Conservation (phyloP, 2,113 vertebrate species). For the Tamias sibiricus region DNA sequence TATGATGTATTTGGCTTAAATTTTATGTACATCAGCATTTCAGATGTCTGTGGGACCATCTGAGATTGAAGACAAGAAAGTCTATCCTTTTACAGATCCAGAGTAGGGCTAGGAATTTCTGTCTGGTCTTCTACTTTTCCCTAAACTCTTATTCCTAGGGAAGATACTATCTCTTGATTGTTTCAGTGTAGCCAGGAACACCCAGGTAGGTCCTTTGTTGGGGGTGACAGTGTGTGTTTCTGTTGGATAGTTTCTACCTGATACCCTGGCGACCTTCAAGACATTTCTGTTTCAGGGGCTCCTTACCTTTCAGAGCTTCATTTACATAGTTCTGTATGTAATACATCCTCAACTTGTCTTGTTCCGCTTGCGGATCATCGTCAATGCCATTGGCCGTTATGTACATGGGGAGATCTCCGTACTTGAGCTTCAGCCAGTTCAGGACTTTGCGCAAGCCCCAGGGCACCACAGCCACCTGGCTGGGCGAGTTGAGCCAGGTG, state of each 20-base stretch:
- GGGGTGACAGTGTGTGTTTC: too few species aligned
- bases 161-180: not conserved
- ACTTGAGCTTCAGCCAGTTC: slow-evolving; percentile 91
- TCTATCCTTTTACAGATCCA: not conserved
- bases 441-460: slow-evolving; percentile 95
- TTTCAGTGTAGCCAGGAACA: fast-evolving
- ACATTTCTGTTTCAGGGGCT: fast-evolving
- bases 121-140: not conserved
- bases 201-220: not conserved
- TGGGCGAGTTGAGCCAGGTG: slow-evolving; percentile 92
- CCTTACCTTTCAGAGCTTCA: slow-evolving; percentile 97
- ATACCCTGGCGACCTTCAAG: not conserved
- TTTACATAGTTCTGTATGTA: slow-evolving; percentile 96
- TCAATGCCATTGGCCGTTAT: slow-evolving; percentile 94
- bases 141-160: not conserved
- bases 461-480: slow-evolving; percentile 92
- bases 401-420: slow-evolving; percentile 92
- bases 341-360: slow-evolving; percentile 93
- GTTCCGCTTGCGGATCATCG: slow-evolving; percentile 88
- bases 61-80: not conserved
- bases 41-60: not conserved
- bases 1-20: not conserved
- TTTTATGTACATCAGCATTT: not conserved
- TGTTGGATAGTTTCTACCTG: not conserved
- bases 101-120: not conserved